Conservation (phyloP, 92 coral and sea anemone genomes). For the Montipora capitata region DNA sequence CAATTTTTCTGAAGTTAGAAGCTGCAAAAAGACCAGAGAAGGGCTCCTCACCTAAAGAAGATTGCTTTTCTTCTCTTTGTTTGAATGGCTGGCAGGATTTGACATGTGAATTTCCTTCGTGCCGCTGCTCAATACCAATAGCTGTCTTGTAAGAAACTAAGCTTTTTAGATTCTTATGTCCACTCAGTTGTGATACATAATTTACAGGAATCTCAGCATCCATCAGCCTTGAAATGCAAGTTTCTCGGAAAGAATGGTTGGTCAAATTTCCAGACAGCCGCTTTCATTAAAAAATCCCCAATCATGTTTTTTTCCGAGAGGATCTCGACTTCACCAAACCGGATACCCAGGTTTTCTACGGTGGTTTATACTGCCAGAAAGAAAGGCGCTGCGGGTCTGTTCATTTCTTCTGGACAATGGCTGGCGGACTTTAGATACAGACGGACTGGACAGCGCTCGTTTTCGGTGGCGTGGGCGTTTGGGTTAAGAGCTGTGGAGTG, state of each 20-base stretch:
- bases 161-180: constrained; percentile 24
- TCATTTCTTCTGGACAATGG: constrained; percentile 73
- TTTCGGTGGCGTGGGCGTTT: constrained; percentile 54
- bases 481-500: constrained; percentile 65
- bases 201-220: constrained; percentile 24
- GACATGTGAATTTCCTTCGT: too few species aligned
- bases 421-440: constrained; percentile 57
- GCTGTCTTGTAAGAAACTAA: too few species aligned
- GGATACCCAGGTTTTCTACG: too few species aligned
- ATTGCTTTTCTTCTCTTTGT: constrained; percentile 2
- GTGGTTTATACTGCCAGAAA: constrained; percentile 17
- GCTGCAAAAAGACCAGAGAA: background rate
- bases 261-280: too few species aligned
- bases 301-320: too few species aligned
- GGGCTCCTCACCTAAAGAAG: background rate
- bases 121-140: too few species aligned
- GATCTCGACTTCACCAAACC: too few species aligned
- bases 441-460: constrained; percentile 41
- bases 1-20: constrained; percentile 13
- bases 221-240: too few species aligned
- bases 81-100: too few species aligned
- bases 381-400: constrained; percentile 60
- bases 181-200: constrained; percentile 31
- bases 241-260: too few species aligned
- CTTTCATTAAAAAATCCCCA: too few species aligned